A percentile compares a stretch with the other conserved stretches of the same genome.
phyloP scores from a whole-genome alignment of 2,113 vertebrate genomes.

The Gallinago undulata region DNA sequence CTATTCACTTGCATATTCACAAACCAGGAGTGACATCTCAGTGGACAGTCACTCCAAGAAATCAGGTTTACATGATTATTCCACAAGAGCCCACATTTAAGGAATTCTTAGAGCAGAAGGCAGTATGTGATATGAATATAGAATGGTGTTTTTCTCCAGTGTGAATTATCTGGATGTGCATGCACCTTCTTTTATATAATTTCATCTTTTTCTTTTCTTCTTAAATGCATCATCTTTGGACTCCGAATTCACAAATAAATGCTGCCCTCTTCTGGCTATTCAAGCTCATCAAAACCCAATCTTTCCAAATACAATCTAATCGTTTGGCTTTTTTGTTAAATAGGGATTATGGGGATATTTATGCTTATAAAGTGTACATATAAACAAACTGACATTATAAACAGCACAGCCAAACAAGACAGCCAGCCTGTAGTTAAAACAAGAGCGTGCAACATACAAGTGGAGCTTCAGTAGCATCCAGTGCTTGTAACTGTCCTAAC shows the following conservation, averaged over 20 bases:
- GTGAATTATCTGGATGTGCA: background rate
- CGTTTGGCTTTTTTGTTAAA: background rate
- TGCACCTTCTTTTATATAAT: background rate
- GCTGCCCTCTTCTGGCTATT: conserved; percentile 71
- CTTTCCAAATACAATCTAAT: background rate
- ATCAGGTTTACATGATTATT: background rate
- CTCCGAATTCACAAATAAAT: conserved; percentile 13
- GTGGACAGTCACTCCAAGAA: background rate
- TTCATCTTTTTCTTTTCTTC: background rate
- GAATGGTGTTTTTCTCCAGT: rapidly evolving
- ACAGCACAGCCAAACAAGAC: background rate
- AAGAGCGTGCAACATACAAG: rapidly evolving
- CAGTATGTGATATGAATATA: background rate
- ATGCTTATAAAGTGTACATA: background rate
- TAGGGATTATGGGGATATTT: background rate
- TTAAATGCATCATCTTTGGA: rapidly evolving
- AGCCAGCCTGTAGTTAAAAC: background rate
- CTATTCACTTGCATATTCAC: background rate
- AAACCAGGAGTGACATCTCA: background rate
- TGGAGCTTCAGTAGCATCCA: background rate
- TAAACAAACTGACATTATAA: background rate
- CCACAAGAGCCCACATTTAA: background rate
- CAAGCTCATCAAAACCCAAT: background rate
- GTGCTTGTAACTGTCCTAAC: background rate
- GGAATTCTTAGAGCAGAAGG: background rate